These are phyloP conservation scores for Erynnis tages DNA, from an alignment of 2,888 invertebrate genomes.

Conservation along the genomic window DNA sequence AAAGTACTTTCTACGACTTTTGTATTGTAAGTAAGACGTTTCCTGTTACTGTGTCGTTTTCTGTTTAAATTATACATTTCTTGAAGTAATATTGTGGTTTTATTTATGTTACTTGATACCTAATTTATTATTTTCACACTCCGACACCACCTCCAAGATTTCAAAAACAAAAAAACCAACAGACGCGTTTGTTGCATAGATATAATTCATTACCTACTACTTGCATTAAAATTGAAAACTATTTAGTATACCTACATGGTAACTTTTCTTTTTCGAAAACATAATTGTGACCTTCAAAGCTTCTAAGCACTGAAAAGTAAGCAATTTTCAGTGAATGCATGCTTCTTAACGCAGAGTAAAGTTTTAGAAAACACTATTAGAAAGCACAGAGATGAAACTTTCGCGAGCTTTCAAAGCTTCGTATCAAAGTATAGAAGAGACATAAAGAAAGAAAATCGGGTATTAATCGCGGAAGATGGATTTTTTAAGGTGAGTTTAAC, in stretches of 20 bases:
- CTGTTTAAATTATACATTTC: slow-evolving; percentile 25
- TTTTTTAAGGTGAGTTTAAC: not conserved
- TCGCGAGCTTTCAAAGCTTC: not conserved
- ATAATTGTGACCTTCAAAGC: not conserved
- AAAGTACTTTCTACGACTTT: slow-evolving; percentile 65
- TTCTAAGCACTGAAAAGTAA: not conserved
- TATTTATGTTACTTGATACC: too few relatives aligned
- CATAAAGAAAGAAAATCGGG: too few relatives aligned
- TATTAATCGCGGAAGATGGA: too few relatives aligned
- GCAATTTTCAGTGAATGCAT: not conserved
- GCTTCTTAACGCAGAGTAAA: not conserved
- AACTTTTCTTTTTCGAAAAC: too few relatives aligned
- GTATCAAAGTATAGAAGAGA: not conserved
- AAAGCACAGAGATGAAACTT: not conserved
- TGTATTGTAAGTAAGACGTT: slow-evolving; percentile 37
- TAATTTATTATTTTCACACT: too few relatives aligned
- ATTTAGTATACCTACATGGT: too few relatives aligned
- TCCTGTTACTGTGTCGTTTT: slow-evolving; percentile 34
- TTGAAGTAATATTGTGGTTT: slow-evolving; percentile 8
- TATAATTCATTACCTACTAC: too few relatives aligned
- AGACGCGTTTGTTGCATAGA: too few relatives aligned
- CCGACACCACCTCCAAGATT: too few relatives aligned
- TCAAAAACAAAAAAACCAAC: too few relatives aligned
- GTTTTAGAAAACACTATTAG: not conserved
- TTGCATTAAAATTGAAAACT: too few relatives aligned